A percentile compares a stretch with the other conserved stretches of the same genome.
Conservation (phyloP, 2,888 invertebrate genomes). For the Dysmachus trigonus region DNA sequence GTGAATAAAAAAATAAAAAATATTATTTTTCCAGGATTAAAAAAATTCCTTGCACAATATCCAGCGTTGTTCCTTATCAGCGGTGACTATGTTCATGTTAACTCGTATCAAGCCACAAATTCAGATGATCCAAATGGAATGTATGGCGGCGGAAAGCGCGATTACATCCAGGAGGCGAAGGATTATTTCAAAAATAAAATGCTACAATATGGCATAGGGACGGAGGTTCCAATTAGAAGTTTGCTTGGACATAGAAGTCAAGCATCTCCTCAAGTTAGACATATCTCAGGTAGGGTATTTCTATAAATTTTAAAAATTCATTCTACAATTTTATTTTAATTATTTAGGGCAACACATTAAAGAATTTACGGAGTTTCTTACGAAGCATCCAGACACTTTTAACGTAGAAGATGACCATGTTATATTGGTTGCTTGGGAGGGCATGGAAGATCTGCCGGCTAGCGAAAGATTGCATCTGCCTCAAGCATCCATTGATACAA, state of each 20-base stretch:
- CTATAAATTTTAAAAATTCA: not conserved
- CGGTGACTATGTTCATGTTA: slow-evolving; percentile 89
- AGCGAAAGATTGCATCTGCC: slow-evolving; percentile 75
- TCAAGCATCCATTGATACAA: slow-evolving; percentile 82
- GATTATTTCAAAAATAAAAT: slow-evolving; percentile 97
- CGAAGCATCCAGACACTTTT: slow-evolving; percentile 85
- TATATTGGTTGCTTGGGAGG: slow-evolving; percentile 77
- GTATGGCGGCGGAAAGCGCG: slow-evolving; percentile 73
- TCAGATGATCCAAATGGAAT: slow-evolving; percentile 67
- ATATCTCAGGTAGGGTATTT: slow-evolving; percentile 78
- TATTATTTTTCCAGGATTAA: slow-evolving; percentile 71
- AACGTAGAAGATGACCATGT: slow-evolving; percentile 87
- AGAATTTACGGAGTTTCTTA: slow-evolving; percentile 90
- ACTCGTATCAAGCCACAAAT: slow-evolving; percentile 77
- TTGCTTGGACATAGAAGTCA: slow-evolving; percentile 95
- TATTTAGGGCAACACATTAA: slow-evolving; percentile 82
- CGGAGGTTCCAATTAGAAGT: slow-evolving; percentile 96
- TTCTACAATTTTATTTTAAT: not conserved
- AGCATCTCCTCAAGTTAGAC: slow-evolving; percentile 95
- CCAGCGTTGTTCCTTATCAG: slow-evolving; percentile 95
- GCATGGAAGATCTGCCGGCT: slow-evolving; percentile 73
- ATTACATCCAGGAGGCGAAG: slow-evolving; percentile 96
- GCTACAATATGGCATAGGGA: slow-evolving; percentile 92
- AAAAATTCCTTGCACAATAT: slow-evolving; percentile 96
- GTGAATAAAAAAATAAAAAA: no score